Evolutionary conservation across 2,797 vertebrate species (phyloP).

Genomic region (Merluccius polli): DNA sequence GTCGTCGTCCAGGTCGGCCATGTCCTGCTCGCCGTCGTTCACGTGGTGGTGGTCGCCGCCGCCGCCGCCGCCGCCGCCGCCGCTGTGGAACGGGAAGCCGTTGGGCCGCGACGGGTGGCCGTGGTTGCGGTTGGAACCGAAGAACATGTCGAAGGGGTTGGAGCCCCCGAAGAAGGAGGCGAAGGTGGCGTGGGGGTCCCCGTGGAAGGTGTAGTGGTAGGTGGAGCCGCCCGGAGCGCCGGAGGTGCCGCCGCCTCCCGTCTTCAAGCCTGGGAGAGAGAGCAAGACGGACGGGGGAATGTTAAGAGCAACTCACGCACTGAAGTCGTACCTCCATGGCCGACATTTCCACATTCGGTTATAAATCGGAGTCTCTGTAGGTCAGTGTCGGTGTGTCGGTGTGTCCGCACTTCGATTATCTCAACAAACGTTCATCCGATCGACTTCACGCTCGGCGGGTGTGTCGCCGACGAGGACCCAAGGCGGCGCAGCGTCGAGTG

Average conservation of each 20-base stretch:
- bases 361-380: too few species aligned
- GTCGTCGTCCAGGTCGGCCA: conserved; percentile 80
- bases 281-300: not conserved
- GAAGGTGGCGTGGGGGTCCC: conserved; percentile 96
- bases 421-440: too few species aligned
- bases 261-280: conserved; percentile 84
- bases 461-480: too few species aligned
- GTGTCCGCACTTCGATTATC: too few species aligned
- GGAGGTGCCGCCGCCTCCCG: conserved; percentile 85
- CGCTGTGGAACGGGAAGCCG: conserved; percentile 74
- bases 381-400: too few species aligned
- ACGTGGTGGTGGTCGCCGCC: conserved; percentile 36
- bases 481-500: too few species aligned
- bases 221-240: conserved; percentile 84
- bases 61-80: conserved; percentile 71
- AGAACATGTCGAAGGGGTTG: conserved; percentile 98
- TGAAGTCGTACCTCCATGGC: too few species aligned
- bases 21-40: conserved; percentile 73
- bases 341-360: too few species aligned
- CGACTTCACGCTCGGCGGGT: too few species aligned
- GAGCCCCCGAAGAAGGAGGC: conserved; percentile 97
- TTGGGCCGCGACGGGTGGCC: conserved; percentile 68
- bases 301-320: not conserved
- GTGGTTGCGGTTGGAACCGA: conserved; percentile 83
- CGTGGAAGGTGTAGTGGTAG: conserved; percentile 97